These are phyloP conservation scores for Phrynocephalus vlangalii DNA, from an alignment of 2,797 vertebrate genomes.

Conservation along the genomic window DNA sequence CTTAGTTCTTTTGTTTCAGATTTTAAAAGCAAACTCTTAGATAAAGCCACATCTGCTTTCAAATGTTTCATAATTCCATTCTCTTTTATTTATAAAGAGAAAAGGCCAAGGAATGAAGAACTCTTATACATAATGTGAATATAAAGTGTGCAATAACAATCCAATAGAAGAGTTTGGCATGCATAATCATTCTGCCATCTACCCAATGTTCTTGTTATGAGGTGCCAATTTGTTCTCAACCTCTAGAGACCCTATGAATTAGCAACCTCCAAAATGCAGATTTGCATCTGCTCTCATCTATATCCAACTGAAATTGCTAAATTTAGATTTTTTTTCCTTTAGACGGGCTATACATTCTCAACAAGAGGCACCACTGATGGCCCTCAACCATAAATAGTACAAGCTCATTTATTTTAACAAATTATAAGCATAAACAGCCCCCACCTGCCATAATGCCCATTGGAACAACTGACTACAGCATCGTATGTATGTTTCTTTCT, in stretches of 20 bases:
- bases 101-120: not conserved
- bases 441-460: not conserved
- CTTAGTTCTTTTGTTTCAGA: not conserved
- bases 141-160: not conserved
- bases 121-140: not conserved
- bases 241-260: too few relatives aligned
- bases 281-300: not conserved
- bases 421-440: not conserved
- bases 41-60: not conserved
- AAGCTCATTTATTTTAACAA: not conserved
- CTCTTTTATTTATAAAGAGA: not conserved
- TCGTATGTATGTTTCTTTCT: not conserved
- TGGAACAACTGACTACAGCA: not conserved
- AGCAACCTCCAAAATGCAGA: not conserved
- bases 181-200: not conserved
- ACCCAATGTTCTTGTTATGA: too few relatives aligned
- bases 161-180: too few relatives aligned
- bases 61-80: not conserved
- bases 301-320: not conserved
- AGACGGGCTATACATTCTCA: not conserved
- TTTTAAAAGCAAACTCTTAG: not conserved
- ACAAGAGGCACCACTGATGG: not conserved
- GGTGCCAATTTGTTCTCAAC: too few relatives aligned
- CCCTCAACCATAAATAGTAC: not conserved
- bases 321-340: not conserved